phyloP scores from a whole-genome alignment of 2,113 vertebrate species.

The Siniperca knerii region DNA sequence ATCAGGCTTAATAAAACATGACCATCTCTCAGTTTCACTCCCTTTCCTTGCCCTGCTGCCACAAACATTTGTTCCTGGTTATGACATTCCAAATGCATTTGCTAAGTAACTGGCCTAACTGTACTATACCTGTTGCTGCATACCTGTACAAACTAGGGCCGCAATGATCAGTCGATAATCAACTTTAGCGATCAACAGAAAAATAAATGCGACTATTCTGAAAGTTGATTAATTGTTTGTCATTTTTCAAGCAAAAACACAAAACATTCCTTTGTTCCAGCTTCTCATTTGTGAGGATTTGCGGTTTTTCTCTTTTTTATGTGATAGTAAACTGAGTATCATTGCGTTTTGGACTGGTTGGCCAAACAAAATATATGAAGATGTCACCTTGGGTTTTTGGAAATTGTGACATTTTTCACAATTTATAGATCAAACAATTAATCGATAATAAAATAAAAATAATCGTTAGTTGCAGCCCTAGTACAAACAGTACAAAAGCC shows the following conservation, averaged over 20 bases:
- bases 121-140: constrained; percentile 44
- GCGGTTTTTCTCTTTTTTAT: not conserved
- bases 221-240: no score
- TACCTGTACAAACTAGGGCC: no score
- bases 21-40: constrained; percentile 77
- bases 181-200: no score
- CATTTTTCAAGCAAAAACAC: no score
- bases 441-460: no score
- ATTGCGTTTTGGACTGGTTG: not conserved
- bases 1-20: constrained; percentile 84
- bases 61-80: constrained; percentile 69
- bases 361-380: not conserved
- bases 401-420: not conserved
- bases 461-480: not conserved
- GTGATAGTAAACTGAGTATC: not conserved
- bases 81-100: constrained; percentile 34
- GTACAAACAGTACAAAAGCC: not conserved
- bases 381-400: no score
- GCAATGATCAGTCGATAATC: no score
- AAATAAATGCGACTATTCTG: no score
- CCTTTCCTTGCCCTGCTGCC: constrained; percentile 52
- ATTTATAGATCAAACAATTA: not conserved
- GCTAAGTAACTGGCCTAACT: constrained; percentile 6
- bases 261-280: no score
- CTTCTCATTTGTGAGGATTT: not conserved